Percentiles rank a stretch among this genome's conserved stretches.
Conservation (phyloP, 23 tunicate species). For the Ciona savignyi region DNA sequence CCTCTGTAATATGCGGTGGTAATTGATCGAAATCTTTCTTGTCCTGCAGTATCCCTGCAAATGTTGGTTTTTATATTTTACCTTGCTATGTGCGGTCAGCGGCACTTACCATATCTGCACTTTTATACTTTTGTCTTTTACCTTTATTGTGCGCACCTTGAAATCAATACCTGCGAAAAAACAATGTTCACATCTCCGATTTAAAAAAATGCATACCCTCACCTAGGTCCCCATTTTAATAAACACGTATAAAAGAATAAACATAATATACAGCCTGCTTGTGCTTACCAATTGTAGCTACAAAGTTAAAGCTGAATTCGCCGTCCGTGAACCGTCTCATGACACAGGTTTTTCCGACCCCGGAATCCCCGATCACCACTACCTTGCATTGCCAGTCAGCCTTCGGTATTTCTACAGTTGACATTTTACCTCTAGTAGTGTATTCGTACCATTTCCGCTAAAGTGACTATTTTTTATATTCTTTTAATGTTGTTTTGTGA, state of each 20-base stretch:
- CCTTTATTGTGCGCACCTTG: constrained; percentile 28
- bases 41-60: constrained; percentile 82
- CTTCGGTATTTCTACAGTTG: constrained; percentile 1
- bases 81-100: neutral
- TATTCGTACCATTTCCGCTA: no score
- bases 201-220: neutral
- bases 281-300: constrained; percentile 55
- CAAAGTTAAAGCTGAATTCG: constrained; percentile 50
- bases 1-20: constrained; percentile 76
- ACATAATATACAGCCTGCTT: no score
- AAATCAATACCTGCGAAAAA: constrained; percentile 56
- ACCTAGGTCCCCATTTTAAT: no score
- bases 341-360: constrained; percentile 70
- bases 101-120: constrained; percentile 72
- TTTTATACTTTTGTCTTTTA: constrained; percentile 31
- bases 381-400: constrained; percentile 50
- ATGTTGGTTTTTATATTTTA: neutral
- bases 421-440: no score
- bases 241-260: no score
- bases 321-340: constrained; percentile 61
- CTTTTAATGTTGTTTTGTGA: no score
- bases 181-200: no score
- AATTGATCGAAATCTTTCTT: constrained; percentile 61
- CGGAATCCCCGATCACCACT: constrained; percentile 60
- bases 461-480: no score